Evolutionary conservation across 2,113 vertebrate species (phyloP).

Genomic region (Paracanthobrama guichenoti): DNA sequence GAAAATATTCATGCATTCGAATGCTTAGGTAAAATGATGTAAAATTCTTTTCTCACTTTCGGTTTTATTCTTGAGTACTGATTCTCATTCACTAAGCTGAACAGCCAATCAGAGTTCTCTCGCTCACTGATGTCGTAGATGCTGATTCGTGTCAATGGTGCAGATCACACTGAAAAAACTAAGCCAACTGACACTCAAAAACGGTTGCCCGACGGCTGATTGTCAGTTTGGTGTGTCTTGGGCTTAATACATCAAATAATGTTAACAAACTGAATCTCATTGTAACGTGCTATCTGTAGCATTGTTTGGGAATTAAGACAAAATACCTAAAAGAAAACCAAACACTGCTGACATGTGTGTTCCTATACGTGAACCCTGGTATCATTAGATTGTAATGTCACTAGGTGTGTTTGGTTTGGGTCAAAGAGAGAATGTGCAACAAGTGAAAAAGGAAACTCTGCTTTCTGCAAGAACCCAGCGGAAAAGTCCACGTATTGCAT

Average conservation of each 20-base stretch:
- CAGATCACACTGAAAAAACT: too few species aligned
- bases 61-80: too few species aligned
- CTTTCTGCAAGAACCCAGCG: slow-evolving; percentile 48
- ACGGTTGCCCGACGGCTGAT: too few species aligned
- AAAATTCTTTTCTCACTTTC: too few species aligned
- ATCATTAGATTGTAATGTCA: slow-evolving; percentile 25
- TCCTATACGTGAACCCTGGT: slow-evolving; percentile 20
- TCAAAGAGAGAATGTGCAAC: slow-evolving; percentile 40
- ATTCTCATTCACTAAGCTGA: too few species aligned
- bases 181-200: too few species aligned
- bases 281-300: not conserved
- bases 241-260: not conserved
- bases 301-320: not conserved
- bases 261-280: not conserved
- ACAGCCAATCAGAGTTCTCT: too few species aligned
- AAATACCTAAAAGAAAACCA: not conserved
- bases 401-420: slow-evolving; percentile 40
- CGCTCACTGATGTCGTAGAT: too few species aligned
- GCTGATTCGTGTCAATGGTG: too few species aligned
- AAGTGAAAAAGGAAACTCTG: slow-evolving; percentile 43
- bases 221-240: too few species aligned
- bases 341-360: not conserved
- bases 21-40: too few species aligned
- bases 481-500: slow-evolving; percentile 48
- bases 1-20: too few species aligned